A percentile compares a stretch with the other conserved stretches of the same genome.
These are phyloP conservation scores for Trilocha varians DNA, from an alignment of 2,888 invertebrate species.

Conservation along the genomic window DNA sequence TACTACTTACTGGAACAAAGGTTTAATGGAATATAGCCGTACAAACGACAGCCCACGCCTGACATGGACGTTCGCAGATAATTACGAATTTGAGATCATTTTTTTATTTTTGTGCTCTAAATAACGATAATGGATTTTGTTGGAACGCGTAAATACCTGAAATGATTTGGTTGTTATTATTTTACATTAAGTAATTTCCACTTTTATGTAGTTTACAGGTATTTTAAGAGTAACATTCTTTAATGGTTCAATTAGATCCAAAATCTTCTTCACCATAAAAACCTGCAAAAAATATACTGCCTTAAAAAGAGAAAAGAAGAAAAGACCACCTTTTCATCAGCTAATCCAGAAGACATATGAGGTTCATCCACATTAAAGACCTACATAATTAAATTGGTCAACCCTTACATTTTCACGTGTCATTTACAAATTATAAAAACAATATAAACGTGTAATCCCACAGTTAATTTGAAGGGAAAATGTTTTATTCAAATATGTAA, in stretches of 20 bases:
- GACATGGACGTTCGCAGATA: not conserved
- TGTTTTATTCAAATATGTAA: slow-evolving; percentile 1
- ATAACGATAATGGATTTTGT: not conserved
- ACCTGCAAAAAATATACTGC: no score
- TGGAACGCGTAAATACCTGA: no score
- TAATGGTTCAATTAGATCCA: no score
- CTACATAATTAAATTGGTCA: not conserved
- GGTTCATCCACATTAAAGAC: not conserved
- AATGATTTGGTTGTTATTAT: no score
- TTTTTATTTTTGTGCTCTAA: not conserved
- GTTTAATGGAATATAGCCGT: slow-evolving; percentile 10
- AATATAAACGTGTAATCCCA: not conserved
- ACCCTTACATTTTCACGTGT: not conserved
- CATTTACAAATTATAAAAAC: not conserved
- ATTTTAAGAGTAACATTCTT: no score
- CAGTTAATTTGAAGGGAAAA: not conserved
- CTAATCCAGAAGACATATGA: not conserved
- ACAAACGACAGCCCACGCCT: not conserved
- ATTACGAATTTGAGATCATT: not conserved
- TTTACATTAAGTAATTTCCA: no score
- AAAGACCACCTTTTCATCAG: no score
- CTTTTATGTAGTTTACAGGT: no score
- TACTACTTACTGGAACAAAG: slow-evolving; percentile 6
- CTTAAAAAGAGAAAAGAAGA: no score
- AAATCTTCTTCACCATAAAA: no score